Percentiles rank a stretch among this genome's conserved stretches.
Evolutionary conservation across 2,113 vertebrate genomes (phyloP).

Genomic region (Daboia siamensis): DNA sequence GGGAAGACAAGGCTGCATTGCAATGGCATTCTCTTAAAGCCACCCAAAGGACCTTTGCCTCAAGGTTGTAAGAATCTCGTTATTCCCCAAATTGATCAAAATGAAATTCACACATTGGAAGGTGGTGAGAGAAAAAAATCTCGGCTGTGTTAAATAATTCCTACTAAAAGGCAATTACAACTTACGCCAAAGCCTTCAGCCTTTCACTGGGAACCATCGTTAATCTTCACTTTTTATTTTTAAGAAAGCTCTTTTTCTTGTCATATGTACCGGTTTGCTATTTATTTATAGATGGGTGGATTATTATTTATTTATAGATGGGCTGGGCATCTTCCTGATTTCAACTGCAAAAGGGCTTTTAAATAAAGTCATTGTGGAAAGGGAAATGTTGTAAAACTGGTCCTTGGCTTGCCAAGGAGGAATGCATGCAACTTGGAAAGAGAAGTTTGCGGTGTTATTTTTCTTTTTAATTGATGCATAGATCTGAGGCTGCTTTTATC

Average conservation of each 20-base stretch:
- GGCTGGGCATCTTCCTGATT: constrained; percentile 4
- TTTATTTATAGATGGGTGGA: constrained; percentile 32
- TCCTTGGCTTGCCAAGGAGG: not conserved
- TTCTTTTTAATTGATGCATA: not conserved
- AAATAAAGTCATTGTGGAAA: constrained; percentile 34
- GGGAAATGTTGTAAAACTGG: constrained; percentile 29
- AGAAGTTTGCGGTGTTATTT: not conserved
- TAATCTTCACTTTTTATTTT: constrained; percentile 18
- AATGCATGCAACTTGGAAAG: not conserved
- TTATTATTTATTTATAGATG: constrained; percentile 34
- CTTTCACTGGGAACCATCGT: constrained; percentile 24
- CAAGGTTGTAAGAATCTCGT: constrained; percentile 27
- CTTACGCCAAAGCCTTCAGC: constrained; percentile 32
- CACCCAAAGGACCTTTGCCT: constrained; percentile 1
- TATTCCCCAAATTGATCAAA: constrained; percentile 39
- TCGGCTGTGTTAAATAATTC: constrained; percentile 10
- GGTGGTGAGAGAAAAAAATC: constrained; percentile 17
- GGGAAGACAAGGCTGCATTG: not conserved
- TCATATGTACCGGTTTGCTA: not conserved
- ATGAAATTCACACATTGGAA: constrained; percentile 37
- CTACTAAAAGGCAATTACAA: constrained; percentile 40
- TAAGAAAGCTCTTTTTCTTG: constrained; percentile 10
- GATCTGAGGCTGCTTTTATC: not conserved
- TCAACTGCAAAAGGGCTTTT: constrained; percentile 25
- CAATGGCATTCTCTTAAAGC: not conserved